Conservation (phyloP, 2,888 invertebrate species). For the Epinotia brunnichana region DNA sequence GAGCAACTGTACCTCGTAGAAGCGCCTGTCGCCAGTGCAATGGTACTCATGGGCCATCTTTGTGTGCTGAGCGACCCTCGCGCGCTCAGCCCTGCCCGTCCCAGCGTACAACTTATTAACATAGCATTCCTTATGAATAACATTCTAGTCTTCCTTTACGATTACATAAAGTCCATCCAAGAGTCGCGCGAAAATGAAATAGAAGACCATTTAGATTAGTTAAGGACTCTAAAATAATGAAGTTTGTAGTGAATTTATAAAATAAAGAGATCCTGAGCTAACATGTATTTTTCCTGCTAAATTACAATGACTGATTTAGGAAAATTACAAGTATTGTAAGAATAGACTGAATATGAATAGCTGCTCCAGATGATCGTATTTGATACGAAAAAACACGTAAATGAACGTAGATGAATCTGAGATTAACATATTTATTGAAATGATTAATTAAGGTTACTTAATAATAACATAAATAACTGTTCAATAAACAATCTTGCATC, state of each 20-base stretch:
- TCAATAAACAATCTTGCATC: no score
- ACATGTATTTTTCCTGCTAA: not conserved
- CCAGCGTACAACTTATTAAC: constrained; percentile 33
- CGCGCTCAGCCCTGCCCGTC: constrained; percentile 45
- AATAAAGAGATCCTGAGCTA: constrained; percentile 26
- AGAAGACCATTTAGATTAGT: constrained; percentile 36
- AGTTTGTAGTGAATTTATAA: constrained; percentile 1
- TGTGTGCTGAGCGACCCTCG: constrained; percentile 17
- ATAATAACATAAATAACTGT: no score
- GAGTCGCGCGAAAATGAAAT: not conserved
- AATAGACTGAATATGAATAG: no score
- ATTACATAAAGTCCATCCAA: constrained; percentile 10
- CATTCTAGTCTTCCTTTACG: constrained; percentile 17
- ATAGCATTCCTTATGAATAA: constrained; percentile 19
- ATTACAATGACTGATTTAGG: not conserved
- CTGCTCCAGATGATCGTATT: no score
- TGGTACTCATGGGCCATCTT: constrained; percentile 14
- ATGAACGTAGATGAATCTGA: no score
- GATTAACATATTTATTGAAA: no score
- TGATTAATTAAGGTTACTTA: no score
- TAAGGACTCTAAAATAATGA: constrained; percentile 6
- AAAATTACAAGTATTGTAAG: not conserved
- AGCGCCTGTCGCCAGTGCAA: constrained; percentile 6
- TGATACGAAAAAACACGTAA: no score
- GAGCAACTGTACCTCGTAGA: constrained; percentile 3